Base-by-base conservation (phyloP, 2,888 invertebrate genomes). In the Thereva unica region DNA sequence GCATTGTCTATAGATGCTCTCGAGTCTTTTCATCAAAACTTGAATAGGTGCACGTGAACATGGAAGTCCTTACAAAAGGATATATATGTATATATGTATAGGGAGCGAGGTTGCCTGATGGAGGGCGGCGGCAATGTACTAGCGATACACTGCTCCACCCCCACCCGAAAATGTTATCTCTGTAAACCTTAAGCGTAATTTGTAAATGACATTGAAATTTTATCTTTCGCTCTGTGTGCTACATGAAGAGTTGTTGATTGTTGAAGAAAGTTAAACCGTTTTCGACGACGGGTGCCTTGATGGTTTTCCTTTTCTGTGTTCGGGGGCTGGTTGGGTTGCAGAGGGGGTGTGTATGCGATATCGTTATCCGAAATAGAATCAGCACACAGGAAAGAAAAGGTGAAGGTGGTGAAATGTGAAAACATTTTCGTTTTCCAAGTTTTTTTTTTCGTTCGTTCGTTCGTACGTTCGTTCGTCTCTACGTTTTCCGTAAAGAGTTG, bases 171-270 rank as follows among this genome's bases (percentile, higher is more conserved):
- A 59, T 59, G 57, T 59, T 59, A 59, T 59, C 57, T 45, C 41
- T 47, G 57, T 38, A 59, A 59, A 59, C 57, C 47, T 37, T 59
- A 59, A 59, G 57, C 47, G 47, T 59, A 59, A 59, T 59, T 59
- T 59, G 57, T 59, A 59, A 59, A 59, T 59, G 57, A 59, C 57
- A 59, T 59, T 59, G 45, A 59, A 59, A 59, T 59, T 59, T 59
- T 59, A 59, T 59, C 57, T 59, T 47, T 37, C 37, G 23, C 47
- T 45, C 41, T 23, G 23, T 23, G 47, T 59, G 37, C 47, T 35
- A 38, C 41, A 59, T 47, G 38, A 37, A 35, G 34, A 47, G 38
- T 4, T 37, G n/a, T 37, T 8, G 9, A 47, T 44, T n/a, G 8
- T n/a, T 44, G 44, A 9, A 8, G 44, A 44, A n/a, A n/a, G 8